These are phyloP conservation scores for Choloepus hoffmanni DNA, from an alignment of 2,113 vertebrate genomes.

Conservation along the genomic window DNA sequence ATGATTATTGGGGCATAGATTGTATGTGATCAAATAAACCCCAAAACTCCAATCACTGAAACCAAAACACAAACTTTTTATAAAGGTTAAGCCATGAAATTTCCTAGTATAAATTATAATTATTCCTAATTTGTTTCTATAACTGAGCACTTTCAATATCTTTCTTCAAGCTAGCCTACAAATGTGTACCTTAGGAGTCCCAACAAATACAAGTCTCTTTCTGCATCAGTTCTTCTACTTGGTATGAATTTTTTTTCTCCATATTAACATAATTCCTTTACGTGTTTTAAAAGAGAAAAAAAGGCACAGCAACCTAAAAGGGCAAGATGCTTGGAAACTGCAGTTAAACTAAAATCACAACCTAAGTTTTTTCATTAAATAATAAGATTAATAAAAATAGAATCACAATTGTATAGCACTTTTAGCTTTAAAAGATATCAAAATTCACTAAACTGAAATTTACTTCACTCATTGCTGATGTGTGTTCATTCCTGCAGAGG, in stretches of 20 bases:
- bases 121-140: slow-evolving; percentile 12
- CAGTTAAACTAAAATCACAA: slow-evolving; percentile 30
- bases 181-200: background rate
- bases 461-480: background rate
- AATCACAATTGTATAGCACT: background rate
- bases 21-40: background rate
- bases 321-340: background rate
- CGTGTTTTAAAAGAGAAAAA: background rate
- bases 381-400: slow-evolving; percentile 33
- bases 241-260: background rate
- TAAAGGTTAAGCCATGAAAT: background rate
- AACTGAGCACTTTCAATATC: background rate
- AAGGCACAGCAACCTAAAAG: background rate
- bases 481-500: slow-evolving; percentile 11
- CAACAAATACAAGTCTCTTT: background rate
- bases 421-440: slow-evolving; percentile 40
- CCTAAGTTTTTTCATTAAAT: background rate
- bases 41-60: slow-evolving; percentile 30
- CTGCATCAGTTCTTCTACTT: background rate
- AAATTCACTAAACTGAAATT: background rate
- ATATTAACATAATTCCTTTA: slow-evolving; percentile 19
- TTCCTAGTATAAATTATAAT: slow-evolving; percentile 10
- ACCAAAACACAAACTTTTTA: background rate
- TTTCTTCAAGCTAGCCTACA: slow-evolving; percentile 1
- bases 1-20: background rate